Base-by-base conservation (phyloP, 2,113 vertebrate genomes). In the Tragelaphus buxtoni region DNA sequence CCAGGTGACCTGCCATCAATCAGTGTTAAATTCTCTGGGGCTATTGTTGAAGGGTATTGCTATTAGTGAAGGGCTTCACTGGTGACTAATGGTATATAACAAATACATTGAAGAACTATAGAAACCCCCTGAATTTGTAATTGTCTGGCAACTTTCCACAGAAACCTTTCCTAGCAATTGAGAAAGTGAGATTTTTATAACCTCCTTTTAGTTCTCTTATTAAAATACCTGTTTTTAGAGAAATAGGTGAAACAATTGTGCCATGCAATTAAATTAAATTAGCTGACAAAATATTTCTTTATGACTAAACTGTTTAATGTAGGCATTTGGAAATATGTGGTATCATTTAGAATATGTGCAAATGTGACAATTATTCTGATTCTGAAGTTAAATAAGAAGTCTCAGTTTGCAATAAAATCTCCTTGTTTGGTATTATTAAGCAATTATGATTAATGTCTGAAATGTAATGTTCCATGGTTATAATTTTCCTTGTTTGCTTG, bases 1-100 rank as follows among this genome's bases (percentile, higher is more conserved):
- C 98, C 97, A 98, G 98, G 98, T 99, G 99, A 99, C 99, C 99
- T 98, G 98, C 98, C 98, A 99, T 99, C 99, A 99, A 99, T 99
- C 99, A 99, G 98, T 98, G 98, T 99, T 99, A 99, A 98, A 98
- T 98, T 98, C 98, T 99, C 98, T 98, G 56, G 79, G 98, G 98
- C 98, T 98, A 97, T 98, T 98, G 98, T 99, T 99, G 98, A 98
- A 98, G 97, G 98, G 98, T 98, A 98, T 98, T 98, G 98, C 99
- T 98, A 98, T 98, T 99, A 98, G 98, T 98, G 98, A 98, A 95
- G 97, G 98, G 98, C 98, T 99, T 99, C 98, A 99, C 99, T 99
- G 98, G 98, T 99, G 98, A 98, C 98, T 99, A 99, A 99, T 99
- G 98, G 98, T 98, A 99, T 98, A 98, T 98, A 99, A 98, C 98